These are phyloP conservation scores for Myiozetetes cayanensis DNA, from an alignment of 2,113 vertebrate genomes.

Conservation along the genomic window DNA sequence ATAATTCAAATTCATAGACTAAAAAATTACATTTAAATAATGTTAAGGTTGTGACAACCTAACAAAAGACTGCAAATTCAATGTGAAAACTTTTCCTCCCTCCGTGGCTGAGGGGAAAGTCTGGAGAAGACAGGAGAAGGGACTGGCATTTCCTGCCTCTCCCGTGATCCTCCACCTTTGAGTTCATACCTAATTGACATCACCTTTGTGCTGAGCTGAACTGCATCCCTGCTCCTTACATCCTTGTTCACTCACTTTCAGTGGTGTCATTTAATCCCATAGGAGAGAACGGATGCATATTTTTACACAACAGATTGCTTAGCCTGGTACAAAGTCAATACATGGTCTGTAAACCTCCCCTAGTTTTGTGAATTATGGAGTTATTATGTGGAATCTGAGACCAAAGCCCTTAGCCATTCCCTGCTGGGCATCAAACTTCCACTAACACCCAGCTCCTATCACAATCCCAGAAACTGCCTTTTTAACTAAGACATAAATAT, in stretches of 20 bases:
- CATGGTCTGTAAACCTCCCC: not conserved
- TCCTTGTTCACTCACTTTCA: not conserved
- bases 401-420: not conserved
- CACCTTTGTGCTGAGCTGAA: not conserved
- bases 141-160: not conserved
- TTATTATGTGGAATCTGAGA: not conserved
- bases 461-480: not conserved
- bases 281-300: not conserved
- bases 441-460: not conserved
- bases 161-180: not conserved
- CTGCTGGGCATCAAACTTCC: not conserved
- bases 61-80: slow-evolving; percentile 51
- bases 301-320: not conserved
- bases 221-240: not conserved
- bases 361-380: not conserved
- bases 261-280: not conserved
- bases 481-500: not conserved
- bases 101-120: not conserved
- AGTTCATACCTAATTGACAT: not conserved
- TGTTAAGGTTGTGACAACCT: slow-evolving; percentile 55
- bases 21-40: slow-evolving; percentile 72
- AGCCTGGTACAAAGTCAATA: not conserved
- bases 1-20: slow-evolving; percentile 65
- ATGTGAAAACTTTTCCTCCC: slow-evolving; percentile 9
- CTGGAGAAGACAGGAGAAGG: not conserved